Evolutionary conservation across 2,888 invertebrate genomes (phyloP).

Genomic region (Coelogynopora nodosa): DNA sequence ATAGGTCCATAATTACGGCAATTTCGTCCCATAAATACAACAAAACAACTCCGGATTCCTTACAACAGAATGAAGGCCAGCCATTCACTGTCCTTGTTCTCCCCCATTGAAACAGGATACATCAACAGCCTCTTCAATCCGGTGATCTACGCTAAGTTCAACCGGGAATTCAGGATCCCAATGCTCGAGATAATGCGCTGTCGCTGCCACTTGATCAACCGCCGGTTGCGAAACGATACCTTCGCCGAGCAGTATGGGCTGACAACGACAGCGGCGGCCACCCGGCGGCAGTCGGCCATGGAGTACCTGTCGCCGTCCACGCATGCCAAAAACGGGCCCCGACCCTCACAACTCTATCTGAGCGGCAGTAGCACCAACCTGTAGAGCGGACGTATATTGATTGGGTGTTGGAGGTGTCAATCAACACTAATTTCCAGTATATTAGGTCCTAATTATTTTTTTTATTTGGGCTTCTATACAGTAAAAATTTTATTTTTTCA

Average conservation of each 20-base stretch:
- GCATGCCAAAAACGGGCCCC: background rate
- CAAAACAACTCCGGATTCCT: too few relatives aligned
- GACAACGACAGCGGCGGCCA: conserved; percentile 34
- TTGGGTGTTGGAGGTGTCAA: too few relatives aligned
- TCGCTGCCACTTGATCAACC: conserved; percentile 58
- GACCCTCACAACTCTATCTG: conserved; percentile 12
- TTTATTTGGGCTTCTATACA: too few relatives aligned
- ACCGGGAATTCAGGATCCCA: conserved; percentile 88
- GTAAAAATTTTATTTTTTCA: too few relatives aligned
- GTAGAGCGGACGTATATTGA: too few relatives aligned
- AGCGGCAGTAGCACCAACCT: background rate
- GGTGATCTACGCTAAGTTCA: conserved; percentile 88
- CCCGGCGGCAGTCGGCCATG: background rate
- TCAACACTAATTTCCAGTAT: too few relatives aligned
- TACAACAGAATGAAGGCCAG: too few relatives aligned
- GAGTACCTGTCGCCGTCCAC: background rate
- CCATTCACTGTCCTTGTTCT: too few relatives aligned
- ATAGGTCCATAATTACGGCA: too few relatives aligned
- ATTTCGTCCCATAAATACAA: too few relatives aligned
- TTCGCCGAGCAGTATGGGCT: conserved; percentile 60
- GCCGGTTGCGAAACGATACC: conserved; percentile 57
- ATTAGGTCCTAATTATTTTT: too few relatives aligned
- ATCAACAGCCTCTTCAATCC: conserved; percentile 91
- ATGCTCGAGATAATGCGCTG: conserved; percentile 86
- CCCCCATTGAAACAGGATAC: too few relatives aligned